A percentile compares a stretch with the other conserved stretches of the same genome.
Conservation (phyloP, 2,113 vertebrate genomes). For the Mesembrinibis cayennensis region DNA sequence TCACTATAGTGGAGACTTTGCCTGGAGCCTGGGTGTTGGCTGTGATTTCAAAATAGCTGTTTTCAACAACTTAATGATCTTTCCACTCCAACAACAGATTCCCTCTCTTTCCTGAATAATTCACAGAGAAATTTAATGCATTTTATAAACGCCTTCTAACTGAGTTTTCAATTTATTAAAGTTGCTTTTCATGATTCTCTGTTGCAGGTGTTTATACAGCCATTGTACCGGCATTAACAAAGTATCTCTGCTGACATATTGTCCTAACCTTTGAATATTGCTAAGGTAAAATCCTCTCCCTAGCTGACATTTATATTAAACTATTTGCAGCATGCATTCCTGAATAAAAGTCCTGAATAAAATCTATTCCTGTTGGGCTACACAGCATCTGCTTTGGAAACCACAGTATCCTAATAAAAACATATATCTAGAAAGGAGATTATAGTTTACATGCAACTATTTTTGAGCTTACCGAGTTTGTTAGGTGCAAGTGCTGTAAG, state of each 20-base stretch:
- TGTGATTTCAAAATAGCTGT: neutral
- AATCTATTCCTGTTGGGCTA: neutral
- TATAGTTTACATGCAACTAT: neutral
- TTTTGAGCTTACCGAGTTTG: neutral
- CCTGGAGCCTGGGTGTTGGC: neutral
- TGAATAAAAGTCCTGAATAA: neutral
- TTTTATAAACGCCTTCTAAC: neutral
- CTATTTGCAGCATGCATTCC: neutral
- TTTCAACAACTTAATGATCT: neutral
- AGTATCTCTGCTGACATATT: neutral
- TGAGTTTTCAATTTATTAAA: neutral
- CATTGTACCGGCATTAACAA: neutral
- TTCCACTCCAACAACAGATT: neutral
- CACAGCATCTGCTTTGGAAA: neutral
- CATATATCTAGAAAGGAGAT: neutral
- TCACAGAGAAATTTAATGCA: neutral
- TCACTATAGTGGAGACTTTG: neutral
- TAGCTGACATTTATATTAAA: conserved; percentile 24
- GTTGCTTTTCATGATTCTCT: neutral
- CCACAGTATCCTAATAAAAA: neutral
- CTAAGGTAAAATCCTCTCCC: neutral
- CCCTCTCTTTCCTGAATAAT: neutral
- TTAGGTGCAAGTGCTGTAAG: neutral
- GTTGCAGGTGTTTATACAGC: neutral
- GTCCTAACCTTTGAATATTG: conserved; percentile 3